Evolutionary conservation across 2,888 invertebrate species (phyloP).

Genomic region (Synergus gifuensis): DNA sequence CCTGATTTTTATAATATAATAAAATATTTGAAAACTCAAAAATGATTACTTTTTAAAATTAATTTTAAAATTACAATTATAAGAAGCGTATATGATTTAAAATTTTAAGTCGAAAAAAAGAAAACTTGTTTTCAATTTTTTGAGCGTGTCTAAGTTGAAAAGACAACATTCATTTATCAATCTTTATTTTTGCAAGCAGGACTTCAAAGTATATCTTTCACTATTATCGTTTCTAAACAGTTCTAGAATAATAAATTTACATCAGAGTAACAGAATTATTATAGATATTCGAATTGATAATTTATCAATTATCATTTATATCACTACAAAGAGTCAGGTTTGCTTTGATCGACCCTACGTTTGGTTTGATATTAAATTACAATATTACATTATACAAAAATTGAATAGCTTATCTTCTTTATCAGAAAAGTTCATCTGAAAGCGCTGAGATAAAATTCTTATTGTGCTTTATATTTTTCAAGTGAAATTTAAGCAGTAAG

Average conservation of each 20-base stretch:
- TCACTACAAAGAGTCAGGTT: conserved; percentile 43
- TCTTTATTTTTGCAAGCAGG: not conserved
- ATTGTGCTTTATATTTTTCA: not conserved
- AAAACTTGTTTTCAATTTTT: not conserved
- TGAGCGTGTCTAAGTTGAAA: not conserved
- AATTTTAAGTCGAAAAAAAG: not conserved
- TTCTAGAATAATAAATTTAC: not conserved
- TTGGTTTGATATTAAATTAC: not conserved
- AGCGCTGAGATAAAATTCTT: not conserved
- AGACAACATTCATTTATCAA: not conserved
- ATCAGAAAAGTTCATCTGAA: not conserved
- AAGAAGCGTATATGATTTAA: too few species aligned
- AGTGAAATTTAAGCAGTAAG: conserved; percentile 65
- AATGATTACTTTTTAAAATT: too few species aligned
- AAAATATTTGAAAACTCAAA: not conserved
- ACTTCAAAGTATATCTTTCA: not conserved
- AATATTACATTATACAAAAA: conserved; percentile 29
- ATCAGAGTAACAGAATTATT: not conserved
- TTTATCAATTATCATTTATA: conserved; percentile 42
- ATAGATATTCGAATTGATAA: not conserved
- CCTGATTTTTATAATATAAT: not conserved
- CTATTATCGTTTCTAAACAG: not conserved
- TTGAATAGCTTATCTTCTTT: not conserved
- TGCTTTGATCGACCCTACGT: not conserved
- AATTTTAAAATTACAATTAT: too few species aligned